phyloP scores from a whole-genome alignment of 2,113 vertebrate genomes.

The Neodon shergylaensis region DNA sequence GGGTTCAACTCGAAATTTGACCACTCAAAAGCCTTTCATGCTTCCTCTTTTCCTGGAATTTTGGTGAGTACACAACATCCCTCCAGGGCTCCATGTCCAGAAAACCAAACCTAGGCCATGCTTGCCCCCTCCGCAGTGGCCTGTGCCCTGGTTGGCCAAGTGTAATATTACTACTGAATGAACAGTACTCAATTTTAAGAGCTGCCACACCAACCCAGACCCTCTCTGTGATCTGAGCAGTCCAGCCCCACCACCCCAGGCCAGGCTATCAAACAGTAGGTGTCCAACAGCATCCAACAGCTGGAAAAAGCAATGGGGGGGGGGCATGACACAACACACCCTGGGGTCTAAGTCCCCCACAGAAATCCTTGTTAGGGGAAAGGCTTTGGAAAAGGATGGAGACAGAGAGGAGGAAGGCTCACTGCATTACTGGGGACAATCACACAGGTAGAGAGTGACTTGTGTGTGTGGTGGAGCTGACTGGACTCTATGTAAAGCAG shows the following conservation, averaged over 20 bases:
- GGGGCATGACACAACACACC: background rate
- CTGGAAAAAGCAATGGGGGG: background rate
- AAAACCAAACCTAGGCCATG: background rate
- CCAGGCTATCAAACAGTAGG: background rate
- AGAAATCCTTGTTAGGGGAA: background rate
- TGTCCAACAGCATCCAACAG: background rate
- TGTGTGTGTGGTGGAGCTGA: background rate
- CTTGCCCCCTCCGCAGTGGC: background rate
- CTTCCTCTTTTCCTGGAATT: background rate
- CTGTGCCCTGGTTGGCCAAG: background rate
- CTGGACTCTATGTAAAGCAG: background rate
- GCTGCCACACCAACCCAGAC: background rate
- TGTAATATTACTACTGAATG: background rate
- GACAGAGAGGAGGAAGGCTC: background rate
- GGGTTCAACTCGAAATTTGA: background rate
- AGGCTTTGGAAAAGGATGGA: background rate
- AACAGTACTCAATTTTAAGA: background rate
- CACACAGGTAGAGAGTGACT: background rate
- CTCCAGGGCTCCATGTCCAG: too few species aligned
- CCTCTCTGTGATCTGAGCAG: background rate
- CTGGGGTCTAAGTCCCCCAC: background rate
- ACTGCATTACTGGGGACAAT: background rate
- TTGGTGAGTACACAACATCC: accelerated
- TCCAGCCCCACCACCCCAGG: too few species aligned
- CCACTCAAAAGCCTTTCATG: background rate